Base-by-base conservation (phyloP, 1,140 invertebrate genomes). In the Aricia agestis region DNA sequence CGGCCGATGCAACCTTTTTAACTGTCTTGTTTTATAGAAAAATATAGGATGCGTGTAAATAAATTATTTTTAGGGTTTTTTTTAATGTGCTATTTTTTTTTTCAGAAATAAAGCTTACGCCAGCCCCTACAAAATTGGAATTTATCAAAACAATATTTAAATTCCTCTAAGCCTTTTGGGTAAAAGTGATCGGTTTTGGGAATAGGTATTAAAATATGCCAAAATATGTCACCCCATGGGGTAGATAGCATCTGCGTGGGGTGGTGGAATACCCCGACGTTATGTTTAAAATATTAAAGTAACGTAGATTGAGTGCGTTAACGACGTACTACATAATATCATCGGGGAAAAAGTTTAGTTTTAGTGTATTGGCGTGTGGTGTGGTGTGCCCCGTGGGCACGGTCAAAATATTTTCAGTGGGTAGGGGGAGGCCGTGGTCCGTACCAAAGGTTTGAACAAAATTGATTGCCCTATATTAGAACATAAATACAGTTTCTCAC, bases 191-290 rank as follows among this genome's bases (percentile, higher is more conserved):
- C 25, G 59, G 69, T 67, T 65, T 65, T 57, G 72, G 42, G 15
- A 78, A 79, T 75, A 76, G 78, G 78, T 74, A 68, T 80, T 82
- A 79, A 82, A 82, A 80, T 77, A 77, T 80, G 81, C 11, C 59
- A 63, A 52, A 52, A 52, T 52, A 52, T 52, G 45, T 10, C 45
- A 52, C 45, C 45, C 45, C 45, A 11, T 13, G 45, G 45, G 45
- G 45, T 52, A 52, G 45, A 52, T 52, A 52, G 6, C 45, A 52
- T 52, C 45, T 52, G 45, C 9, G 9, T 11, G 45, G 45, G 45
- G n/a, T n/a, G 11, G 45, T 15, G 45, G 45, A 52, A 52, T 15
- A 52, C 5, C 45, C 45, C 45, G 13, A 52, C 11, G 10, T 13
- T 52, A 52, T 52, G 45, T 52, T 52, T 52, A 52, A 52, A 52